These are phyloP conservation scores for Urophycis tenuis DNA, from an alignment of 2,797 vertebrate genomes.

Conservation along the genomic window DNA sequence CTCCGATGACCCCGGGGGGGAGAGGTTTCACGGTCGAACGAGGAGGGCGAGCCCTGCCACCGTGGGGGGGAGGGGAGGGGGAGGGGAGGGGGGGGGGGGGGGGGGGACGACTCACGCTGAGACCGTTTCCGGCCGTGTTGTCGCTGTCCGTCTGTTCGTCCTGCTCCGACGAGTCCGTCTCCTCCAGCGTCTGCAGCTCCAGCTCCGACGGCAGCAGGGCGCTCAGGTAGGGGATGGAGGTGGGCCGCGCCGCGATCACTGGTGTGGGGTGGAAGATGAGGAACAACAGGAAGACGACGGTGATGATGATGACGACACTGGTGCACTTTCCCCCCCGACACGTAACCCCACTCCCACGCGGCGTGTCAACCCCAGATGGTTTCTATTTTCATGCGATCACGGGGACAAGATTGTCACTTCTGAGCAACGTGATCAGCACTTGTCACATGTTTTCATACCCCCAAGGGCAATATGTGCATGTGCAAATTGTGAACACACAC, in stretches of 20 bases:
- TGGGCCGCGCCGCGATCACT: slow-evolving; percentile 91
- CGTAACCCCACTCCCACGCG: no score
- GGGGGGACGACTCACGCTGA: slow-evolving; percentile 64
- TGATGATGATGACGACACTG: not conserved
- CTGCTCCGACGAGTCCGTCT: slow-evolving; percentile 96
- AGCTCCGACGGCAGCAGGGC: slow-evolving; percentile 94
- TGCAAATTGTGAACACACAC: not conserved
- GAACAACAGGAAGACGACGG: not conserved
- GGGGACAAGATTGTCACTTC: not conserved
- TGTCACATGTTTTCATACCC: not conserved
- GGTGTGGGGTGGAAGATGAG: no score
- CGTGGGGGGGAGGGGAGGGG: no score
- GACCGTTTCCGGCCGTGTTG: slow-evolving; percentile 77
- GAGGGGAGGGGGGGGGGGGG: no score
- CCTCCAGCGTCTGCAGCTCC: slow-evolving; percentile 93
- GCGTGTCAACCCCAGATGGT: no score
- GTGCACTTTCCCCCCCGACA: not conserved
- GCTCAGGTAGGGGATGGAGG: slow-evolving; percentile 87
- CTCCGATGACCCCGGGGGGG: not conserved
- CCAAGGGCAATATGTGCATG: not conserved
- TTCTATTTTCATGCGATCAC: no score
- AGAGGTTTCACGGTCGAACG: no score
- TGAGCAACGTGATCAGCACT: not conserved
- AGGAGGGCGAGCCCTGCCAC: no score
- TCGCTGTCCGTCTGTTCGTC: slow-evolving; percentile 95